Conservation (phyloP, 2,113 vertebrate genomes). For the Pagrus major region DNA sequence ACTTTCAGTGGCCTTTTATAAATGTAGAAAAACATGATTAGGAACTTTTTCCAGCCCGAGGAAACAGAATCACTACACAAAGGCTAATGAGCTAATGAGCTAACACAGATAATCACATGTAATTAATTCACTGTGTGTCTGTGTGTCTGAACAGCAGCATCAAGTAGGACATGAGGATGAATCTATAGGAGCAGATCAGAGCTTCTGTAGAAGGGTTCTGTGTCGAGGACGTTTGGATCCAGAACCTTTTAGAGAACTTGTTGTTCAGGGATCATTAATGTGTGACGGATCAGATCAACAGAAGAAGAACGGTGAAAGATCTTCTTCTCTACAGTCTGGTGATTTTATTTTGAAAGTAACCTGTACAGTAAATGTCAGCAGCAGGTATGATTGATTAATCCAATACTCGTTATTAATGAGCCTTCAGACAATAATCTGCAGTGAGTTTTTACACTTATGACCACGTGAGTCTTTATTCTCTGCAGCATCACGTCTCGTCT, state of each 20-base stretch:
- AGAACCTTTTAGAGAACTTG: neutral
- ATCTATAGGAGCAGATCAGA: neutral
- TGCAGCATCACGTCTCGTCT: neutral
- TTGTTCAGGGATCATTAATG: neutral
- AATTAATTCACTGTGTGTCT: neutral
- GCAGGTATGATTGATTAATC: neutral
- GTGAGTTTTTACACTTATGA: neutral
- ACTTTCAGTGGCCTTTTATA: neutral
- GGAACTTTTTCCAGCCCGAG: neutral
- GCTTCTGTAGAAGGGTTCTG: too few species aligned
- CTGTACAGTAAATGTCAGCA: slow-evolving; percentile 2
- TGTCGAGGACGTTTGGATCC: too few species aligned
- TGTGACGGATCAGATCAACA: neutral
- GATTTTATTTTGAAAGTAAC: slow-evolving; percentile 20
- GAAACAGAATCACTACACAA: neutral
- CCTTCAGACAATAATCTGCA: neutral
- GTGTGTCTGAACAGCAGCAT: neutral
- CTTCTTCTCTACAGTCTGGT: neutral
- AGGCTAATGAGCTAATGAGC: neutral
- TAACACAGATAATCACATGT: slow-evolving; percentile 5
- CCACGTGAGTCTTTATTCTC: neutral
- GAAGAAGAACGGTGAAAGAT: neutral
- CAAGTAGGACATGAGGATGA: slow-evolving; percentile 13
- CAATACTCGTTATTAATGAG: neutral
- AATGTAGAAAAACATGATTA: neutral